Evolutionary conservation across 2,797 vertebrate species (phyloP).

Genomic region (Xiphophorus birchmanni): DNA sequence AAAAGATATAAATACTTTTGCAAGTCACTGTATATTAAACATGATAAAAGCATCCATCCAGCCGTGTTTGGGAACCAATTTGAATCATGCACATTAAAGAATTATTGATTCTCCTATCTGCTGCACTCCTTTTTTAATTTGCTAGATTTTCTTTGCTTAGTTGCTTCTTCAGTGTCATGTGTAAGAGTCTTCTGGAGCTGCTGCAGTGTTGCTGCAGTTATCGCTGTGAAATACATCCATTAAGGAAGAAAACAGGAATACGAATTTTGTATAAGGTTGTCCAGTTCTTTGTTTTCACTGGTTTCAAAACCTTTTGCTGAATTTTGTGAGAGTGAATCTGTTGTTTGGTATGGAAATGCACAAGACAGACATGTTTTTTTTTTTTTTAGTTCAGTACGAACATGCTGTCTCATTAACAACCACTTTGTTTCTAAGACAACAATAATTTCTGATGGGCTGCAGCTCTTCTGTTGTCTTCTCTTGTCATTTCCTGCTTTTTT

Average conservation of each 20-base stretch:
- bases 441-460: slow-evolving; percentile 22
- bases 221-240: slow-evolving; percentile 22
- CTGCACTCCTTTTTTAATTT: slow-evolving; percentile 63
- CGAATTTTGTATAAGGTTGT: neutral
- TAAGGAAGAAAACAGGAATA: slow-evolving; percentile 37
- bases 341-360: slow-evolving; percentile 7
- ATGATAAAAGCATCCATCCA: slow-evolving; percentile 10
- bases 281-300: neutral
- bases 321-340: slow-evolving; percentile 27
- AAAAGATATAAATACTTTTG: neutral
- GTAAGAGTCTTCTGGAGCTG: slow-evolving; percentile 29
- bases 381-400: slow-evolving; percentile 20
- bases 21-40: neutral
- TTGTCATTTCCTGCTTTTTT: slow-evolving; percentile 19
- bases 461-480: slow-evolving; percentile 4
- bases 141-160: slow-evolving; percentile 61
- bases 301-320: slow-evolving; percentile 5
- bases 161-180: slow-evolving; percentile 24
- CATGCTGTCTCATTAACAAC: slow-evolving; percentile 31
- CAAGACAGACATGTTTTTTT: slow-evolving; percentile 23
- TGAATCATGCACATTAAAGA: slow-evolving; percentile 52
- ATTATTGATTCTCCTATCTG: slow-evolving; percentile 67
- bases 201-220: slow-evolving; percentile 15
- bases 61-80: slow-evolving; percentile 7
- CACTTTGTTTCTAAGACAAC: slow-evolving; percentile 23